These are phyloP conservation scores for Ruditapes philippinarum DNA, from an alignment of 1,140 invertebrate species.

Conservation along the genomic window DNA sequence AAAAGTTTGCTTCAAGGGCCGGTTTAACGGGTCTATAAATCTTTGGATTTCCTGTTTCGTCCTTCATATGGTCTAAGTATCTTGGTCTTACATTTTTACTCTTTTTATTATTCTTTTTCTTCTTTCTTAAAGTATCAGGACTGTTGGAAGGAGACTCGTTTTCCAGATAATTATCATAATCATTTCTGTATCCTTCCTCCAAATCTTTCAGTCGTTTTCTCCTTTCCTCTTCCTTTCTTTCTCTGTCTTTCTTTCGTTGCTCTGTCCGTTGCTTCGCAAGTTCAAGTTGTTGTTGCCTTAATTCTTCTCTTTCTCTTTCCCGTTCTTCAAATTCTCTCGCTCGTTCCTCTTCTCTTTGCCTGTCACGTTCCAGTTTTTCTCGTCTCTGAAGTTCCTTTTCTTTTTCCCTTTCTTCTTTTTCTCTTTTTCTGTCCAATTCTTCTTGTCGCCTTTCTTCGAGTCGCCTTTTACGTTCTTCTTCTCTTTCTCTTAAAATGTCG, in stretches of 20 bases:
- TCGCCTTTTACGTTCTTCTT: background rate
- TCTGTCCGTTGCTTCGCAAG: background rate
- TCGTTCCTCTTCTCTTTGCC: background rate
- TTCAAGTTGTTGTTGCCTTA: background rate
- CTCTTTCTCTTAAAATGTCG: background rate
- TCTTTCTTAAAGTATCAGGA: background rate
- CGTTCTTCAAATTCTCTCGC: background rate
- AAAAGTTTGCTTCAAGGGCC: background rate
- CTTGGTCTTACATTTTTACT: background rate
- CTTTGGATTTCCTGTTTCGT: background rate
- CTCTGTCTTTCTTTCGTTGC: background rate
- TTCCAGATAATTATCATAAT: background rate
- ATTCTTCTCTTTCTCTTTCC: slow-evolving; percentile 1
- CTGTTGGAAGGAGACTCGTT: background rate
- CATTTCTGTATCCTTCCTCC: background rate
- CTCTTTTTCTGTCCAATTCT: background rate
- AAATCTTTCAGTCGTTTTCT: background rate
- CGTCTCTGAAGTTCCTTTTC: background rate
- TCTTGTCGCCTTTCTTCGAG: background rate
- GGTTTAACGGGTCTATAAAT: background rate
- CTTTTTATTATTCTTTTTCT: background rate
- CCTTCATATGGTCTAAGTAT: background rate
- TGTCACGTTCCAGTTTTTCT: background rate
- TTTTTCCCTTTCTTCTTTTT: background rate
- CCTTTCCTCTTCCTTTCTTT: background rate